Conservation (phyloP, 2,113 vertebrate genomes). For the Sula dactylatra region DNA sequence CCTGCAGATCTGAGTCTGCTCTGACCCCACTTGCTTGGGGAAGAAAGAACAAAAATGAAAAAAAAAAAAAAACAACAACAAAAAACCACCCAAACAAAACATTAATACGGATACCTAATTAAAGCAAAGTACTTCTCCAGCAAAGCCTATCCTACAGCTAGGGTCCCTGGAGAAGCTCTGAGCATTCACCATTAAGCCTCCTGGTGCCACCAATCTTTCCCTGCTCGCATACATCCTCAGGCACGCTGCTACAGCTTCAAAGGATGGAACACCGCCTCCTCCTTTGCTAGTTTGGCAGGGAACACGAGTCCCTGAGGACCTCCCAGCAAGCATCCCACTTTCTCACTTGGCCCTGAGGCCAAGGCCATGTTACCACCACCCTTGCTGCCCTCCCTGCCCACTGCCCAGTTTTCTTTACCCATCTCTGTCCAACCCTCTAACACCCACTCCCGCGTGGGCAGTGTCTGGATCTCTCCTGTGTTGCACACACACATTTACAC, state of each 20-base stretch:
- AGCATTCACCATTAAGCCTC: background rate
- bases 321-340: background rate
- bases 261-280: background rate
- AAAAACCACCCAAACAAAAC: no score
- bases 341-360: background rate
- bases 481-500: accelerated
- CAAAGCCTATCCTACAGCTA: background rate
- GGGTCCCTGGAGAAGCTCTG: background rate
- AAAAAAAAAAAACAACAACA: background rate
- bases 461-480: background rate
- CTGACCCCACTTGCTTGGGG: background rate
- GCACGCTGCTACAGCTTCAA: background rate
- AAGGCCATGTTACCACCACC: background rate
- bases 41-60: background rate
- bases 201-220: background rate
- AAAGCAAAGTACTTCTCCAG: background rate
- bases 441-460: accelerated
- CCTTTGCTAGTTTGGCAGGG: background rate
- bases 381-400: background rate
- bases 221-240: background rate
- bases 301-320: background rate
- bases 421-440: background rate
- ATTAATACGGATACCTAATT: no score
- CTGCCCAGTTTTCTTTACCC: background rate
- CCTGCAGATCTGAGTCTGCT: background rate